Evolutionary conservation across 2,797 vertebrate genomes (phyloP).

Genomic region (Platyrinchus mystaceus): DNA sequence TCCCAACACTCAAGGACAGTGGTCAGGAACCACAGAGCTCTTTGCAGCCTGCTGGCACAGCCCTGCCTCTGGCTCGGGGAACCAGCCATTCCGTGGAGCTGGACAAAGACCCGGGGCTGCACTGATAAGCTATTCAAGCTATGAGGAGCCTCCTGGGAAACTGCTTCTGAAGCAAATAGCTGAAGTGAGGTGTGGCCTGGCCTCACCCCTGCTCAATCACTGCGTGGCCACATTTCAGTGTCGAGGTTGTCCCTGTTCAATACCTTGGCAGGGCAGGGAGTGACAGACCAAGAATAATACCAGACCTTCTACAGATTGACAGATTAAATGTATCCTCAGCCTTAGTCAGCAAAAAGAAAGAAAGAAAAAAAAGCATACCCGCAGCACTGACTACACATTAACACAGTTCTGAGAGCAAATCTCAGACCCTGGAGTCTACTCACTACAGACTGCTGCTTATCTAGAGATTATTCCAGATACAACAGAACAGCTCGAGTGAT

Average conservation of each 20-base stretch:
- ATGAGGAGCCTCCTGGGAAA: slow-evolving; percentile 23
- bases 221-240: background rate
- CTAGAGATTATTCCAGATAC: slow-evolving; percentile 32
- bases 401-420: background rate
- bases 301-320: background rate
- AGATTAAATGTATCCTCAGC: background rate
- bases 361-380: background rate
- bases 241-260: background rate
- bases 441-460: background rate
- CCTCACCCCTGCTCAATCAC: slow-evolving; percentile 11
- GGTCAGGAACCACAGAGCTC: background rate
- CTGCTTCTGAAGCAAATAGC: background rate
- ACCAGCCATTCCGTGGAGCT: rapidly evolving
- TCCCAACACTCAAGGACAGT: background rate
- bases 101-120: background rate
- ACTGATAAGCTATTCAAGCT: background rate
- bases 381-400: background rate
- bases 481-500: background rate
- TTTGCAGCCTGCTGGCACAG: background rate
- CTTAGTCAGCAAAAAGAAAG: background rate
- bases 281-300: background rate
- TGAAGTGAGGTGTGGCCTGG: slow-evolving; percentile 31
- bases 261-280: background rate
- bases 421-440: background rate
- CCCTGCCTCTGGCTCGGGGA: background rate